Evolutionary conservation across 2,797 vertebrate species (phyloP), one percentile per base, ranked within the genome.

Genomic region (Anniella stebbinsi): DNA sequence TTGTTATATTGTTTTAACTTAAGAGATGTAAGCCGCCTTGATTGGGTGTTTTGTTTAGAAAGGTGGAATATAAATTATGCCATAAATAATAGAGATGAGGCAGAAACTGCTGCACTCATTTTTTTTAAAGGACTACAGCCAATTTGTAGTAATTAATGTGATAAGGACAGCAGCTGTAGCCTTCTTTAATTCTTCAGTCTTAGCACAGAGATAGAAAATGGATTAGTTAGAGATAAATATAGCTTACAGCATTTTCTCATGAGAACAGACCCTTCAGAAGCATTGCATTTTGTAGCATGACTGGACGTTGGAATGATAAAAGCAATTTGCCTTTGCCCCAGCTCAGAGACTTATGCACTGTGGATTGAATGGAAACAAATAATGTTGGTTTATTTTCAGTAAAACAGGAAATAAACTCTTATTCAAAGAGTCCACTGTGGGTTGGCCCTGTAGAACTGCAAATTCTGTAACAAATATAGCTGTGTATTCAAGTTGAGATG

Each of bases 71-170:
- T n/a, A 51, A 30, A 41, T 33, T 60, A 6, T 12, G 75, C 48
- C 11, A 63, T 72, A 72, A 81, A 63, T 63, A 82, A 88, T 60
- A 82, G 8, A 67, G 92, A 94, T 89, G 89, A 93, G 73, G 21
- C 82, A 69, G 81, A 88, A 92, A 93, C 89, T 81, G 57, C 88
- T 94, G 89, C 70, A 13, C 85, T 45, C 54, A 88, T 94, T 93
- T 95, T 92, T 95, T 92, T 93, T 87, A 48, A n/a, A 86, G 96
- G 91, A 88, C 93, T 93, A 89, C 90, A 96, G 90, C 91, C 93
- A 95, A 94, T 97, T 97, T 96, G 89, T 90, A 95, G 90, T 95
- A 97, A 97, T 97, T 97, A 96, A 97, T 95, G 95, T 95, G 95
- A 95, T 96, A 96, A 96, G 94, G 94, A 96, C 91, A 95, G 95